A percentile compares a stretch with the other conserved stretches of the same genome.
Conservation (phyloP, 2,888 invertebrate species). For the Fragum sueziense region DNA sequence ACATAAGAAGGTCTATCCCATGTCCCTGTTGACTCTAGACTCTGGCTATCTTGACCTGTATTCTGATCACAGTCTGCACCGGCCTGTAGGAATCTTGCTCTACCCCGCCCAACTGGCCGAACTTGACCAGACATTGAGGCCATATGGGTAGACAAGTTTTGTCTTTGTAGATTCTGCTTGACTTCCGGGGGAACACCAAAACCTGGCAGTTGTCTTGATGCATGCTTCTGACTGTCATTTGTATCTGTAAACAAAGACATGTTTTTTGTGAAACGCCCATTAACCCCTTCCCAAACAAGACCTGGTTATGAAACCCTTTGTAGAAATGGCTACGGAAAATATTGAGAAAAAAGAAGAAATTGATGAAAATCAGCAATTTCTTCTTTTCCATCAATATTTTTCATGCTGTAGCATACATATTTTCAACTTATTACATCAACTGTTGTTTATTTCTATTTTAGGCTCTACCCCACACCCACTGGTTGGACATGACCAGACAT, state of each 20-base stretch:
- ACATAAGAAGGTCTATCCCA: background rate
- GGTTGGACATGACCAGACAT: constrained; percentile 27
- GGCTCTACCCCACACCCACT: constrained; percentile 29
- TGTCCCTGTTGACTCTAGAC: background rate
- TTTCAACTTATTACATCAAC: too few species aligned
- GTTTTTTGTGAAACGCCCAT: background rate
- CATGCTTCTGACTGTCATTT: background rate
- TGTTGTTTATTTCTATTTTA: too few species aligned
- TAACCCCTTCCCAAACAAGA: too few species aligned
- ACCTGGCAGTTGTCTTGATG: background rate
- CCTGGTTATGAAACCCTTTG: too few species aligned
- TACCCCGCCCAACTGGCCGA: constrained; percentile 37
- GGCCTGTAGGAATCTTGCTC: background rate
- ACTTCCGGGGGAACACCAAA: constrained; percentile 1
- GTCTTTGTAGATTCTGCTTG: constrained; percentile 25
- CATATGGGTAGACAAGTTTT: constrained; percentile 27
- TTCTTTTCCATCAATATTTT: too few species aligned
- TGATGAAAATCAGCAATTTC: too few species aligned
- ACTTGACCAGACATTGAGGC: constrained; percentile 21
- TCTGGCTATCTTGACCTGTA: background rate
- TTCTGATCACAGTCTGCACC: background rate
- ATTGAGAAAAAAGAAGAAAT: too few species aligned
- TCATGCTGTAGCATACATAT: too few species aligned
- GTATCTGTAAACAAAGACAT: background rate
- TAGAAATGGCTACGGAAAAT: too few species aligned